Base-by-base conservation (phyloP, 2,113 vertebrate species). In the Xenopus borealis region DNA sequence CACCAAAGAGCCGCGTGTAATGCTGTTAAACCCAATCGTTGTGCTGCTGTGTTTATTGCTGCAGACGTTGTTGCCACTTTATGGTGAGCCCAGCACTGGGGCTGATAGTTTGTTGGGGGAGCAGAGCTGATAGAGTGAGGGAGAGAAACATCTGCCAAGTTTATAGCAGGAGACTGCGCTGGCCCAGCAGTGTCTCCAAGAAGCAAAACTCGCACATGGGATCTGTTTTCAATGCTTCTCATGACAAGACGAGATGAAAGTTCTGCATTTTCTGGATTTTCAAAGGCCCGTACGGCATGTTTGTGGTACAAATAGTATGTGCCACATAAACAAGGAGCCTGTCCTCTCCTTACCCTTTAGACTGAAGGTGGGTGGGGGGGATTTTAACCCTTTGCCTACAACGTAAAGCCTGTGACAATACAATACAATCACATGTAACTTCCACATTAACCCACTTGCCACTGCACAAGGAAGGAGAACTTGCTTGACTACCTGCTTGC, bases 231-330 rank as follows among this genome's bases (percentile, higher is more conserved):
- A 70, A 64, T 77, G 66, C 67, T 69, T 67, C 44, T 77, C 59
- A 69, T 69, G 57, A 63, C 74, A 55, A 30, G 17, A 40, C 7
- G 30, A 77, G 74, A 70, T 77, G 74, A 77, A 77, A 69, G 74
- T 69, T 70, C 30, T 18, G 23, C 58, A 62, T 69, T 69, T 40
- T 63, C 46, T 11, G 67, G 14, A 76, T 76, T 77, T 77, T 70
- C 66, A 77, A 77, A 77, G 74, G 50, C 74, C 66, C 61, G 17
- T 77, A 33, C 64, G 66, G 70, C 47, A 77, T 77, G 67, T 77
- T 70, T 77, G 74, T 77, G 74, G 74, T 77, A 55, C 74, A 77
- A 62, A 77, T 67, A 57, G 53, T 77, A 70, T 70, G 59, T 69
- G 73, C 73, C 66, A 69, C 73, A 69, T 69, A 75, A 75, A 75